Percentiles rank a stretch among this genome's conserved stretches.
phyloP scores from a whole-genome alignment of 2,113 vertebrate species.

The Mobula birostris region DNA sequence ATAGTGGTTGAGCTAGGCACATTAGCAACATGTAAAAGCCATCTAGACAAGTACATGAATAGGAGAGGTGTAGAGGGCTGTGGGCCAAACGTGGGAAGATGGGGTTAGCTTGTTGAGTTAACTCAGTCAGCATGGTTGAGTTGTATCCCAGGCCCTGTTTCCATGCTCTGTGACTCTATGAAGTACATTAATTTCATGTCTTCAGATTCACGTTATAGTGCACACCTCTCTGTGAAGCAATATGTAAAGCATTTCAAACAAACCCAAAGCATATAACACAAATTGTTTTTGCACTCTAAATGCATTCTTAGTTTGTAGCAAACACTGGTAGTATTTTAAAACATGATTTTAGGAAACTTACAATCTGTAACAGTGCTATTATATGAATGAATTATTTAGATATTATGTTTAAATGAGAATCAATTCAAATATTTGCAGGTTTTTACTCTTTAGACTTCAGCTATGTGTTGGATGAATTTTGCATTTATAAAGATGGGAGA shows the following conservation, averaged over 20 bases:
- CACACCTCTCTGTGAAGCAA: not conserved
- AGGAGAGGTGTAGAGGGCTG: too few relatives aligned
- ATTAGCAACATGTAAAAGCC: too few relatives aligned
- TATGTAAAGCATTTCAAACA: not conserved
- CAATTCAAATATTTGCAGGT: not conserved
- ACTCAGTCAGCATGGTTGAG: too few relatives aligned
- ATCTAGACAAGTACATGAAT: too few relatives aligned
- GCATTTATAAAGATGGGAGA: too few relatives aligned
- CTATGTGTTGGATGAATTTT: too few relatives aligned
- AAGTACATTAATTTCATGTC: not conserved
- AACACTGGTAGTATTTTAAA: not conserved
- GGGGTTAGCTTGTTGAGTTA: too few relatives aligned
- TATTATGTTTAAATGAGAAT: not conserved
- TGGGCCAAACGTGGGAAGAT: too few relatives aligned
- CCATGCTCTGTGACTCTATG: not conserved
- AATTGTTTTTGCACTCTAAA: not conserved
- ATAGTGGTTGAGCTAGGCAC: too few relatives aligned
- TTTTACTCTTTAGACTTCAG: too few relatives aligned
- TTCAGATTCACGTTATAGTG: not conserved
- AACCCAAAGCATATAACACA: not conserved
- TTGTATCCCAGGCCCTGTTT: too few relatives aligned
- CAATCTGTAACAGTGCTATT: not conserved
- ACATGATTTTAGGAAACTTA: not conserved
- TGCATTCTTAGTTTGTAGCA: not conserved
- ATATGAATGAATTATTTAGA: not conserved